phyloP scores from a whole-genome alignment of 2,113 vertebrate species.

The Tonatia bakeri region DNA sequence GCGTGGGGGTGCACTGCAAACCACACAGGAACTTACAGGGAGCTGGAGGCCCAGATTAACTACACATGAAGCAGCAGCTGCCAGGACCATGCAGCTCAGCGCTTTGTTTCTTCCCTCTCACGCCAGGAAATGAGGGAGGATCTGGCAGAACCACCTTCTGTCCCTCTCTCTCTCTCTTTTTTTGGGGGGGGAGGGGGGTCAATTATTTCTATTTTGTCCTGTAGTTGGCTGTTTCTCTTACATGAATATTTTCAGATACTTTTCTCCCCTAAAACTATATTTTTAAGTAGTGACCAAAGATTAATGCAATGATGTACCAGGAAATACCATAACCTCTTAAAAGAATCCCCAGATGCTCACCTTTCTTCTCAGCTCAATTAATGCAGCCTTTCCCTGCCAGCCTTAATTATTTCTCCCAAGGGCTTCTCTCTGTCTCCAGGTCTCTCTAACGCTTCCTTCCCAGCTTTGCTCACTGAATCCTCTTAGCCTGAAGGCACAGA shows the following conservation, averaged over 20 bases:
- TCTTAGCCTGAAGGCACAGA: background rate
- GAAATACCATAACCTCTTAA: background rate
- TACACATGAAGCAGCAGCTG: rapidly evolving
- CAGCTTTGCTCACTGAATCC: background rate
- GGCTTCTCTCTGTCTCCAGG: background rate
- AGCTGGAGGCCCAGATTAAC: background rate
- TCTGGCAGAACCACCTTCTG: background rate
- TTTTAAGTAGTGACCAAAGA: conserved; percentile 7
- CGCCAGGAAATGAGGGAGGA: background rate
- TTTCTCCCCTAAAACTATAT: background rate
- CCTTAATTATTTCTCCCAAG: conserved; percentile 44
- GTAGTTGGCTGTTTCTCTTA: background rate
- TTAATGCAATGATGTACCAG: background rate
- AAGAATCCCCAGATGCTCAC: conserved; percentile 22
- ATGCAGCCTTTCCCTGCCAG: conserved; percentile 22
- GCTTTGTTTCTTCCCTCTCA: background rate
- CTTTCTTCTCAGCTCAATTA: conserved; percentile 51
- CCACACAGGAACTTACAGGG: rapidly evolving
- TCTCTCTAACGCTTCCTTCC: background rate
- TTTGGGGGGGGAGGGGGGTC: background rate
- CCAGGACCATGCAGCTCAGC: background rate
- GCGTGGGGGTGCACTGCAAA: background rate
- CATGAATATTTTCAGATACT: background rate
- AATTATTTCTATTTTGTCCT: background rate
- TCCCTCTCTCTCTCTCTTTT: background rate